A percentile compares a stretch with the other conserved stretches of the same genome.
Conservation (phyloP, 1,140 invertebrate species). For the Leptinotarsa undecemlineata region DNA sequence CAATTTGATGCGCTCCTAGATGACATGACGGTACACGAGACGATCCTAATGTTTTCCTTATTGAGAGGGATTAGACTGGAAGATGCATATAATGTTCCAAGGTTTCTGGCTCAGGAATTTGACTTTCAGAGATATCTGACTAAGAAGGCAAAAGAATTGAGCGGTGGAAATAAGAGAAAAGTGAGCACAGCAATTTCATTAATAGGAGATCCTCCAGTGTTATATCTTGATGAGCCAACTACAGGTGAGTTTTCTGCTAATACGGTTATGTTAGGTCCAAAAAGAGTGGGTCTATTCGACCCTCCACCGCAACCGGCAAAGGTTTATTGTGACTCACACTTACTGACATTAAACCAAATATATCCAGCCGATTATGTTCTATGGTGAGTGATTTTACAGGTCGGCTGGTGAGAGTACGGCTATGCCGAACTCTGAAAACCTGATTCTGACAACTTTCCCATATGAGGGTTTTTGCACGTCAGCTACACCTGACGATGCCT, state of each 20-base stretch:
- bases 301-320: too few relatives aligned
- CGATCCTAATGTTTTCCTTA: constrained; percentile 72
- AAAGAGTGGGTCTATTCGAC: too few relatives aligned
- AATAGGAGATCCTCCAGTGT: constrained; percentile 84
- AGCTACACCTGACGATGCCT: too few relatives aligned
- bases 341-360: too few relatives aligned
- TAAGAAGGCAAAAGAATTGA: constrained; percentile 67
- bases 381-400: too few relatives aligned
- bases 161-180: constrained; percentile 94
- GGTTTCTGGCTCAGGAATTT: constrained; percentile 56
- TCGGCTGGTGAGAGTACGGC: too few relatives aligned
- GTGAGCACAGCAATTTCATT: constrained; percentile 91
- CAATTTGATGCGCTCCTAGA: constrained; percentile 83
- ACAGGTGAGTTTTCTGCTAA: constrained; percentile 57
- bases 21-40: constrained; percentile 79
- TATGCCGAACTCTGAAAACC: too few relatives aligned
- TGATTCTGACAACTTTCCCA: too few relatives aligned
- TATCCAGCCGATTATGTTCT: too few relatives aligned
- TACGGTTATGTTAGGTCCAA: too few relatives aligned
- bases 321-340: too few relatives aligned
- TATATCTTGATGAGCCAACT: constrained; percentile 87
- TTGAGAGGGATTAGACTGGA: constrained; percentile 69
- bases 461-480: too few relatives aligned
- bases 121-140: constrained; percentile 61
- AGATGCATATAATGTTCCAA: constrained; percentile 52